These are phyloP conservation scores for Ageneiosus marmoratus DNA, from an alignment of 2,113 vertebrate genomes.

Conservation along the genomic window DNA sequence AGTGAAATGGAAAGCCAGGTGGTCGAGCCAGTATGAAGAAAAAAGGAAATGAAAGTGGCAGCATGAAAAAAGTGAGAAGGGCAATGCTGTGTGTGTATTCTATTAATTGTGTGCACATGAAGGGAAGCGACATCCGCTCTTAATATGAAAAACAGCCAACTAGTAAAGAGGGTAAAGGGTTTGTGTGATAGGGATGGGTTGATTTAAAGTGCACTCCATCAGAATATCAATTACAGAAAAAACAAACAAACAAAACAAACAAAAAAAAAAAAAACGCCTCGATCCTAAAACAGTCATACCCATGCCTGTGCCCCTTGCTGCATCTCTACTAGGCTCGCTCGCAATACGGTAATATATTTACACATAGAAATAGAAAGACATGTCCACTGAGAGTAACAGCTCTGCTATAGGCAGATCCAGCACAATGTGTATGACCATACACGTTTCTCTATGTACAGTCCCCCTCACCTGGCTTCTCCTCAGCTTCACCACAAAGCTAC, in stretches of 20 bases:
- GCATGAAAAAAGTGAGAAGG: conserved; percentile 6
- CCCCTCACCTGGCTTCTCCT: conserved; percentile 28
- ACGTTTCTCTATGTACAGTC: conserved; percentile 55
- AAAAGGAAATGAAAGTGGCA: not conserved
- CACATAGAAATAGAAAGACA: conserved; percentile 54
- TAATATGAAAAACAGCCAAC: conserved; percentile 7
- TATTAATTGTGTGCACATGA: conserved; percentile 8
- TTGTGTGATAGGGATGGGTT: conserved; percentile 27
- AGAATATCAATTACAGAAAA: conserved; percentile 56
- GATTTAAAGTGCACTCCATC: conserved; percentile 74
- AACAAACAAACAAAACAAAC: no score
- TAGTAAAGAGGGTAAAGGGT: conserved; percentile 20
- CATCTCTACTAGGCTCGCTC: conserved; percentile 61
- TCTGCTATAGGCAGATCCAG: conserved; percentile 55
- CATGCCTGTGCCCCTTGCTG: conserved; percentile 61
- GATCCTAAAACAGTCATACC: conserved; percentile 67
- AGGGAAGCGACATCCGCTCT: not conserved
- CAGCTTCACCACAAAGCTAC: conserved; percentile 10
- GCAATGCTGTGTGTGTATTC: conserved; percentile 24
- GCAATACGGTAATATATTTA: conserved; percentile 66
- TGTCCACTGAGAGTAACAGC: conserved; percentile 59
- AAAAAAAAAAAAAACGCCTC: conserved; percentile 20
- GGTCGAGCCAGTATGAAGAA: not conserved
- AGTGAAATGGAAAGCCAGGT: not conserved
- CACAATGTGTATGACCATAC: conserved; percentile 54